Conservation (phyloP, 53 echinoderm and acorn worm species). For the Patiria pectinifera region DNA sequence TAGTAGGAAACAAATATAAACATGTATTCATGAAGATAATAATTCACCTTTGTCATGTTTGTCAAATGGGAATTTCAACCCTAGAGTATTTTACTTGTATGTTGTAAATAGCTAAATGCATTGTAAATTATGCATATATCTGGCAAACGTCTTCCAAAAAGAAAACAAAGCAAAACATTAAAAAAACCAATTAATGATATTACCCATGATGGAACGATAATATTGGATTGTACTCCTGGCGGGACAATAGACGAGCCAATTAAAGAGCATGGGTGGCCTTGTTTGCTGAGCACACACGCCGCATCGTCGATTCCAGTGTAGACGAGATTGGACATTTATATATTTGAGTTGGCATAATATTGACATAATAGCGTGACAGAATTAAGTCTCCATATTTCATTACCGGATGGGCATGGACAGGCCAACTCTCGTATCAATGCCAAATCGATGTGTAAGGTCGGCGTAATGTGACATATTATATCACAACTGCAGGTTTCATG, state of each 20-base stretch:
- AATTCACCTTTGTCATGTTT: no score
- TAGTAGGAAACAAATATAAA: no score
- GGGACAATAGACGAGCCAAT: conserved; percentile 46
- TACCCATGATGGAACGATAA: conserved; percentile 28
- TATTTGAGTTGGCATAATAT: conserved; percentile 27
- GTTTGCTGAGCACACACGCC: conserved; percentile 31
- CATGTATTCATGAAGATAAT: no score
- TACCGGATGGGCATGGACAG: background rate
- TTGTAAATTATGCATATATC: no score
- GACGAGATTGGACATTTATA: background rate
- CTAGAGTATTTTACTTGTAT: no score
- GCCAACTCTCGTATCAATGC: background rate
- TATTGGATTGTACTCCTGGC: conserved; percentile 32
- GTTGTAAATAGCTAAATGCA: no score
- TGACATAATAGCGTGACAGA: background rate
- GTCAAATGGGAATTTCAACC: no score
- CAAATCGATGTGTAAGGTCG: background rate
- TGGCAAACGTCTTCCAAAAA: no score
- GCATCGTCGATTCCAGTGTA: no score
- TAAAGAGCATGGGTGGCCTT: conserved; percentile 11
- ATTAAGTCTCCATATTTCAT: background rate
- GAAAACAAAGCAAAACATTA: background rate
- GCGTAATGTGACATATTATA: background rate
- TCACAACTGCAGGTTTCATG: no score
- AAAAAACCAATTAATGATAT: background rate